phyloP scores from a whole-genome alignment of 1,140 invertebrate species.

The Aricia agestis region DNA sequence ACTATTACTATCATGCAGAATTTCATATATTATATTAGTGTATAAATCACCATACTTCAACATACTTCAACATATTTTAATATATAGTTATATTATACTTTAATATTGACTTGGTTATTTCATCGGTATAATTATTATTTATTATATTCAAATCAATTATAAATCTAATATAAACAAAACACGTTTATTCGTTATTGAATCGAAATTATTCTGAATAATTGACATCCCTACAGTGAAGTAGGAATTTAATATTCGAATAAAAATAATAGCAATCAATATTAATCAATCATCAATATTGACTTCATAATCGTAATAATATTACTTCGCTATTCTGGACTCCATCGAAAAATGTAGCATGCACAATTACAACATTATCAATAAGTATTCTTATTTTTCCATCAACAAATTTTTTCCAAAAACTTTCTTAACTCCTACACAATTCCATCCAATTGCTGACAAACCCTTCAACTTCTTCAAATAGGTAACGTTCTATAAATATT shows the following conservation, averaged over 20 bases:
- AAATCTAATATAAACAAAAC: not conserved
- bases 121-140: not conserved
- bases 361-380: too few species aligned
- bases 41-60: not conserved
- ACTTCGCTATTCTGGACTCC: too few species aligned
- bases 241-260: conserved; percentile 1
- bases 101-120: not conserved
- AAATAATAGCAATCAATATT: not conserved
- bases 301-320: not conserved
- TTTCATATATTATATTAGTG: not conserved
- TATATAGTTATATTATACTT: not conserved
- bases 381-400: too few species aligned
- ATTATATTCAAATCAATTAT: not conserved
- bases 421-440: not conserved
- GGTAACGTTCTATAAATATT: not conserved
- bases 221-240: not conserved
- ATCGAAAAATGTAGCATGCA: too few species aligned
- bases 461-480: not conserved
- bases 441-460: not conserved
- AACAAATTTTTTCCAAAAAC: too few species aligned
- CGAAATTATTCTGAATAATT: conserved; percentile 1
- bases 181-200: not conserved
- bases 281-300: not conserved
- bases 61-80: not conserved
- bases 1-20: not conserved